phyloP scores from a whole-genome alignment of 2,888 invertebrate species.

The Cephonodes hylas region DNA sequence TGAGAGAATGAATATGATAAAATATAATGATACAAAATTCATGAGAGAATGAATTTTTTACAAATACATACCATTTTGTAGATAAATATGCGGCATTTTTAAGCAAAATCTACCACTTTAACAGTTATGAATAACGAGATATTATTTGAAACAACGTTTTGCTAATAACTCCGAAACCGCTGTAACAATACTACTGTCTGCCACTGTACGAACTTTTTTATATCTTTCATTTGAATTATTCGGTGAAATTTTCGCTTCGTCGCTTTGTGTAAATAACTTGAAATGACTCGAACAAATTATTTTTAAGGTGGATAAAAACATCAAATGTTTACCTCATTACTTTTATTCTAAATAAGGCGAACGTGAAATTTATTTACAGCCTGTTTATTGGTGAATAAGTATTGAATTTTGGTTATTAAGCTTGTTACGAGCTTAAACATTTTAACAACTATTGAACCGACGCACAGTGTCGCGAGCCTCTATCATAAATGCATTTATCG shows the following conservation, averaged over 20 bases:
- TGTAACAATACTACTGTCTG: not conserved
- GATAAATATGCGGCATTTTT: too few species aligned
- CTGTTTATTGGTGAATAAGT: too few species aligned
- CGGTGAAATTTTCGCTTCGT: not conserved
- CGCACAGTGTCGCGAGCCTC: too few species aligned
- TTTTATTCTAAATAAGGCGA: not conserved
- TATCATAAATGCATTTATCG: too few species aligned
- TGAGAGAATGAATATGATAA: too few species aligned
- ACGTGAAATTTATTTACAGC: not conserved
- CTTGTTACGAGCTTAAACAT: not conserved
- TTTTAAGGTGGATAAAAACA: not conserved
- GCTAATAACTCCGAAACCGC: not conserved
- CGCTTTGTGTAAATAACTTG: not conserved
- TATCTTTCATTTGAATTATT: not conserved
- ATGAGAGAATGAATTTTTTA: too few species aligned
- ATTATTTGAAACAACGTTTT: not conserved
- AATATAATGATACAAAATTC: too few species aligned
- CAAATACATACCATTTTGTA: too few species aligned
- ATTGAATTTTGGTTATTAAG: not conserved
- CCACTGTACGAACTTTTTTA: not conserved
- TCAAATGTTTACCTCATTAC: not conserved
- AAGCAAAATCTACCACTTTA: not conserved
- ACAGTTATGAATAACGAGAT: not conserved
- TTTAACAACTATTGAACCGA: too few species aligned
- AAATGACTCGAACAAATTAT: not conserved